phyloP scores from a whole-genome alignment of 2,797 vertebrate genomes.

The Allochrocebus solatus region DNA sequence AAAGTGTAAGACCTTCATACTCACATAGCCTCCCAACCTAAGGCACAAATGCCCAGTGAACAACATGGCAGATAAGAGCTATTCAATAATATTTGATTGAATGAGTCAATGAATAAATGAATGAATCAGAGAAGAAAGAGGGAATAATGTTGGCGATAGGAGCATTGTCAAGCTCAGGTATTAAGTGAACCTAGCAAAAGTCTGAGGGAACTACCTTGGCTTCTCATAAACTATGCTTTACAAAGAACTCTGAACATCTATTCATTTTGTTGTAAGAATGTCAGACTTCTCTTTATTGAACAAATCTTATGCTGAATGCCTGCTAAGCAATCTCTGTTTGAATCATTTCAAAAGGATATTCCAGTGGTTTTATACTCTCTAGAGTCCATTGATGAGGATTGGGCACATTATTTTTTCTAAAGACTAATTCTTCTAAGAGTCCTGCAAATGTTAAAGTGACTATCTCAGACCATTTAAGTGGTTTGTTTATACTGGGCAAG shows the following conservation, averaged over 20 bases:
- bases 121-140: background rate
- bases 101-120: background rate
- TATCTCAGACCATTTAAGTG: conserved; percentile 18
- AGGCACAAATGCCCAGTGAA: background rate
- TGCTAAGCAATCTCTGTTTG: background rate
- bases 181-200: background rate
- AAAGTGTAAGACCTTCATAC: background rate
- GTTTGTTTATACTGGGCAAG: background rate
- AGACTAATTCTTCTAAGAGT: background rate
- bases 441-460: background rate
- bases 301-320: background rate
- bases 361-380: background rate
- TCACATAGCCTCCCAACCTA: background rate
- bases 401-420: background rate
- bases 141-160: background rate
- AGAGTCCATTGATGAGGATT: background rate
- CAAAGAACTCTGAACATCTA: background rate
- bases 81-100: background rate
- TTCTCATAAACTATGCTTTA: background rate
- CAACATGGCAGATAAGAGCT: background rate
- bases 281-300: background rate
- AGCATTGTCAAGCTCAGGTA: background rate
- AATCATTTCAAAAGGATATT: background rate
- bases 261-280: background rate
- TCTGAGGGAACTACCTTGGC: background rate